These are phyloP conservation scores for Chiridota heheva DNA, from an alignment of 35 echinoderm and acorn worm genomes.

Conservation along the genomic window DNA sequence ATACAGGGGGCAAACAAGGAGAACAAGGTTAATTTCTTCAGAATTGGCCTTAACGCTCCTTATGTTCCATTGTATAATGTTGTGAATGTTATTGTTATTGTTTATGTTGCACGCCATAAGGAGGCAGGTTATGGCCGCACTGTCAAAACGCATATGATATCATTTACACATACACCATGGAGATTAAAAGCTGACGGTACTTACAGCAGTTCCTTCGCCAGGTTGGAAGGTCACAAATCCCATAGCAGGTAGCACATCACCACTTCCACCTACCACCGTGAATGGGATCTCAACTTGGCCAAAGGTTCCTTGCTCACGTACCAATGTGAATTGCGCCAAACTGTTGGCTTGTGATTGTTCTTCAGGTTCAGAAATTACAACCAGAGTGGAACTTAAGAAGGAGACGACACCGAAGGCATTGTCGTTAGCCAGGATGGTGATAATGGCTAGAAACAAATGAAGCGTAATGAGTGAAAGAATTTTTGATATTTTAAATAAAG, in stretches of 20 bases:
- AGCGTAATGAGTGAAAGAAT: not conserved
- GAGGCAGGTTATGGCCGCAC: too few relatives aligned
- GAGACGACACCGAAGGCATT: slow-evolving; percentile 87
- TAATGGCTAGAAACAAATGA: slow-evolving; percentile 28
- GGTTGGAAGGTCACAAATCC: slow-evolving; percentile 93
- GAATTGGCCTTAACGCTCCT: too few relatives aligned
- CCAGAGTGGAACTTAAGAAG: slow-evolving; percentile 27
- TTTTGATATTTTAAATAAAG: too few relatives aligned
- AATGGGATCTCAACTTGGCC: slow-evolving; percentile 81
- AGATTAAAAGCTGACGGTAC: too few relatives aligned
- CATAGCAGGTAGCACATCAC: slow-evolving; percentile 58
- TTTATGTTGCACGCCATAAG: too few relatives aligned
- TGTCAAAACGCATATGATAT: too few relatives aligned
- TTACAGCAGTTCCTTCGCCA: slow-evolving; percentile 63
- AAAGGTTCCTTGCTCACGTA: slow-evolving; percentile 74
- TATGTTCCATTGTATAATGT: too few relatives aligned
- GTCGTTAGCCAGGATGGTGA: slow-evolving; percentile 79
- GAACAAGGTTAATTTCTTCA: too few relatives aligned
- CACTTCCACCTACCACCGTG: slow-evolving; percentile 47
- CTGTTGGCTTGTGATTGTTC: slow-evolving; percentile 49
- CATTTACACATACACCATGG: too few relatives aligned
- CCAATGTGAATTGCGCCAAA: slow-evolving; percentile 70
- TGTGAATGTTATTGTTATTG: too few relatives aligned
- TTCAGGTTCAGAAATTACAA: slow-evolving; percentile 69
- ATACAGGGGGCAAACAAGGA: too few relatives aligned